A percentile compares a stretch with the other conserved stretches of the same genome.
Conservation (phyloP, 2,888 invertebrate species). For the Drosophila pseudotakahashii region DNA sequence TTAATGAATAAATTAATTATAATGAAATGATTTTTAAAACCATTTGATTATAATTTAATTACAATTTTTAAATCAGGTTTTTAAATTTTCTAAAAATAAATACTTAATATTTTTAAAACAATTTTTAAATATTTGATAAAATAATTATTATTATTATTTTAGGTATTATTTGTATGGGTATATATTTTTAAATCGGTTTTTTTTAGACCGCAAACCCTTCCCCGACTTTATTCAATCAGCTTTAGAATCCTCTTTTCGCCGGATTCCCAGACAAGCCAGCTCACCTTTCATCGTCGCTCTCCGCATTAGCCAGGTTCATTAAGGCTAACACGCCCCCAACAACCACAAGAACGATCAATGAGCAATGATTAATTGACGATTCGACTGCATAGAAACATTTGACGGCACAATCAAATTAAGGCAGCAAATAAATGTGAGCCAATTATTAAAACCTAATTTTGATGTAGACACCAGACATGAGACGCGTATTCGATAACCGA, state of each 20-base stretch:
- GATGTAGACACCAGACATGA: constrained; percentile 62
- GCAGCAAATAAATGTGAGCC: constrained; percentile 75
- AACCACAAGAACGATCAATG: constrained; percentile 54
- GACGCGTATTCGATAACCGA: constrained; percentile 52
- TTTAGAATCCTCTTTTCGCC: constrained; percentile 2
- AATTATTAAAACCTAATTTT: constrained; percentile 74
- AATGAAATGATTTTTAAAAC: no score
- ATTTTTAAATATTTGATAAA: no score
- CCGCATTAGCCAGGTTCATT: constrained; percentile 59
- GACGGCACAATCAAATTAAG: constrained; percentile 74
- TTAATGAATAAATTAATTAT: no score
- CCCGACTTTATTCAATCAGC: constrained; percentile 22
- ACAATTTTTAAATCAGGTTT: no score
- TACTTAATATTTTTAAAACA: no score
- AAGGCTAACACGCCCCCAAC: constrained; percentile 63
- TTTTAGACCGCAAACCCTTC: no score
- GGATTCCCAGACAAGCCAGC: constrained; percentile 20
- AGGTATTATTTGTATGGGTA: no score
- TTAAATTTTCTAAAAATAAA: no score
- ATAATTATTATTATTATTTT: no score
- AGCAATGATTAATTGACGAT: constrained; percentile 68
- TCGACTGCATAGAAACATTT: constrained; percentile 52
- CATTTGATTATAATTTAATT: no score
- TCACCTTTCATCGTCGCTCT: constrained; percentile 23
- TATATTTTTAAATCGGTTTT: no score